phyloP scores from a whole-genome alignment of 2,797 vertebrate genomes.

The Cuculus canorus region DNA sequence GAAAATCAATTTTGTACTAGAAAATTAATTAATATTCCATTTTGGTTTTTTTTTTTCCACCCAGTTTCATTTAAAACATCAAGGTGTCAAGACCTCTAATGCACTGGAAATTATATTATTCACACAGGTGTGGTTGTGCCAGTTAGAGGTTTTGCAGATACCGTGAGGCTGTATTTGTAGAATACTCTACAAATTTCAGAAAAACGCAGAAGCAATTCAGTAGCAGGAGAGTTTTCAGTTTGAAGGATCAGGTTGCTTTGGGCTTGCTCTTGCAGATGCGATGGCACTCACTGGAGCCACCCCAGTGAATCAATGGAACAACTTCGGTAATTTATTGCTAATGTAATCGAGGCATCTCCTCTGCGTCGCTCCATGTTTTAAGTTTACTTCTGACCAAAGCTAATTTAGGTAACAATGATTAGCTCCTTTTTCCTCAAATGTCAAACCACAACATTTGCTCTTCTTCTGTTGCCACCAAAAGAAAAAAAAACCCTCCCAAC shows the following conservation, averaged over 20 bases:
- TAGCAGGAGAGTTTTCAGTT: conserved; percentile 53
- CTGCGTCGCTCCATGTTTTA: neutral
- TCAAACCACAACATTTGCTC: conserved; percentile 70
- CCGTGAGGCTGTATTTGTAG: neutral
- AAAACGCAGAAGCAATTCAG: conserved; percentile 40
- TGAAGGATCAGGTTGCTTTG: neutral
- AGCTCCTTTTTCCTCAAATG: conserved; percentile 69
- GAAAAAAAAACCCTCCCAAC: neutral
- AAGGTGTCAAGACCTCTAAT: neutral
- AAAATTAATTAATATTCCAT: neutral
- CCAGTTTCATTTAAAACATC: neutral
- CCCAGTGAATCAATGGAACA: conserved; percentile 28
- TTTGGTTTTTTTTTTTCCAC: neutral
- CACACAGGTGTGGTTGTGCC: neutral
- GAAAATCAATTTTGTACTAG: neutral
- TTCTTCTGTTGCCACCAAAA: conserved; percentile 31
- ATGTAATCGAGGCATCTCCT: neutral
- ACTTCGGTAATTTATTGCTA: neutral
- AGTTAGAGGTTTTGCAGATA: neutral
- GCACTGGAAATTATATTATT: neutral
- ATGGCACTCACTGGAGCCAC: neutral
- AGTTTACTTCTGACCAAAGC: conserved; percentile 60
- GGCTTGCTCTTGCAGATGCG: neutral
- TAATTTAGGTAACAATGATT: conserved; percentile 62
- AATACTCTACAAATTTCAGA: neutral